Evolutionary conservation across 2,888 invertebrate genomes (phyloP).

Genomic region (Euplagia quadripunctaria): DNA sequence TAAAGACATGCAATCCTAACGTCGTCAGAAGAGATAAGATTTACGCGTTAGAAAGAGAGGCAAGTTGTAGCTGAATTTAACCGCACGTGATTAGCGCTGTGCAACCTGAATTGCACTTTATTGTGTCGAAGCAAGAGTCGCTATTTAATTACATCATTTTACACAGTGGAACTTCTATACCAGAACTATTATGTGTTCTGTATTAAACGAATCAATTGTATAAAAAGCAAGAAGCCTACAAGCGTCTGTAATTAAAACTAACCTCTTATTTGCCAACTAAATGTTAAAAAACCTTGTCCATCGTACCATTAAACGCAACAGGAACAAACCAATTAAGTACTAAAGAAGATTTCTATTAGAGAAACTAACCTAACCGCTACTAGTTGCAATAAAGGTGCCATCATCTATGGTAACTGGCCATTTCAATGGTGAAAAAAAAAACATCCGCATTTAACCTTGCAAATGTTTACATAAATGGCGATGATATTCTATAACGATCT

Average conservation of each 20-base stretch:
- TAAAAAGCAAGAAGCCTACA: no score
- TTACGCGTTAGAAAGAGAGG: no score
- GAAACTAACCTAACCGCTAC: slow-evolving; percentile 32
- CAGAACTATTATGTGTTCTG: no score
- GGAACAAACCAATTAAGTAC: slow-evolving; percentile 5
- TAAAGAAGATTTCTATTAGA: neutral
- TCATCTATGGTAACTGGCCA: neutral
- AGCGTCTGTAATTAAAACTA: neutral
- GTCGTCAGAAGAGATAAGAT: no score
- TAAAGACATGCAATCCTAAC: no score
- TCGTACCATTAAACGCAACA: neutral
- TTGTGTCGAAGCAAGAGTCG: no score
- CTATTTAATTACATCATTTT: no score
- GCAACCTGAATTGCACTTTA: no score
- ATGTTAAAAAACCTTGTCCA: neutral
- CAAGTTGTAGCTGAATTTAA: no score
- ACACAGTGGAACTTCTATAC: no score
- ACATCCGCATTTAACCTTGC: slow-evolving; percentile 21
- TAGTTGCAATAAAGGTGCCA: neutral
- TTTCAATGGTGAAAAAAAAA: slow-evolving; percentile 16
- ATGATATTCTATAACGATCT: slow-evolving; percentile 21
- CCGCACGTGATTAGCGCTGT: no score
- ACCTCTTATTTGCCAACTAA: neutral
- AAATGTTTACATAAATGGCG: slow-evolving; percentile 19
- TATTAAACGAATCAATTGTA: no score